These are phyloP conservation scores for Magallana gigas DNA, from an alignment of 1,140 invertebrate genomes.

Conservation along the genomic window DNA sequence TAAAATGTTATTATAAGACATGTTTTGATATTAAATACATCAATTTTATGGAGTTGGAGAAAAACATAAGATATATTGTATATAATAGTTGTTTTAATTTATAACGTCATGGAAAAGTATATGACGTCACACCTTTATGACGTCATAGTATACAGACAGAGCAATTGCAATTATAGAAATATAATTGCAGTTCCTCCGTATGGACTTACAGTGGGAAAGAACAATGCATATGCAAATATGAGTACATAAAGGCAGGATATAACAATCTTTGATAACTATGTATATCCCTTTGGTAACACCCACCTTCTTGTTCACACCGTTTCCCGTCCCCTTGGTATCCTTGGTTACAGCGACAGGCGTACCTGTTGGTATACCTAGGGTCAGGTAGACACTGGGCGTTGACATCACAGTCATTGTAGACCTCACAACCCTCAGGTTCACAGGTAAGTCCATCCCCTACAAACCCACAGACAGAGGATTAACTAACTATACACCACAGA, in stretches of 20 bases:
- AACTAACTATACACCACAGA: not conserved
- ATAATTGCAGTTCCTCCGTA: no score
- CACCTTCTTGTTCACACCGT: constrained; percentile 81
- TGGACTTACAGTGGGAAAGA: no score
- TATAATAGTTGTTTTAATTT: no score
- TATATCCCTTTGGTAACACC: not conserved
- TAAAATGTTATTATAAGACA: no score
- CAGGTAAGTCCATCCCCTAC: constrained; percentile 72
- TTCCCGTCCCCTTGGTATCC: constrained; percentile 82
- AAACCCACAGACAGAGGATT: not conserved
- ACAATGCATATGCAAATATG: not conserved
- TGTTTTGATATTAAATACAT: no score
- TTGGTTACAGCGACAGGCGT: constrained; percentile 75
- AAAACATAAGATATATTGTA: no score
- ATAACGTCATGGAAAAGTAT: no score
- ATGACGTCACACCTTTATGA: no score
- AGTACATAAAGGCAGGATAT: not conserved
- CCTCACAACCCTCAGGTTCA: constrained; percentile 65
- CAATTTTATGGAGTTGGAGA: no score
- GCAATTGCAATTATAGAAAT: no score
- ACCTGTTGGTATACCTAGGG: constrained; percentile 73
- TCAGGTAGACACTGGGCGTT: constrained; percentile 72
- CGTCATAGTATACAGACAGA: no score
- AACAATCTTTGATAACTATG: not conserved
- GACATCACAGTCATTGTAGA: constrained; percentile 68